Conservation (phyloP, 2,113 vertebrate species). For the Hydrochoerus hydrochaeris region DNA sequence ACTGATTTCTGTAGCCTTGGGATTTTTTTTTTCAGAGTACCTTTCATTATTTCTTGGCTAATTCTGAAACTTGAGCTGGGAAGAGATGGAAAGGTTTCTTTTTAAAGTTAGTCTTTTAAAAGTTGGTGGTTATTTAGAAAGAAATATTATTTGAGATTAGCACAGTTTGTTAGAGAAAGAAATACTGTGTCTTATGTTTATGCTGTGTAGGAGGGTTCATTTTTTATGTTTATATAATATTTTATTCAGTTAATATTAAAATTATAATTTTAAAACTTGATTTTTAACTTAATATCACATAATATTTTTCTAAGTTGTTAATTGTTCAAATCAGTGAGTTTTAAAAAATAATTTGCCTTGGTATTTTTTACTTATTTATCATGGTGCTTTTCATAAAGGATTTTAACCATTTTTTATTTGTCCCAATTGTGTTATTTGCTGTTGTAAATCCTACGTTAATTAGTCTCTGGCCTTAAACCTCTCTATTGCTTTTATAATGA, state of each 20-base stretch:
- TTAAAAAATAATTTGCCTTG: not conserved
- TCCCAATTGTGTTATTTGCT: not conserved
- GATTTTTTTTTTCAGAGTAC: not conserved
- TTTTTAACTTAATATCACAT: conserved; percentile 21
- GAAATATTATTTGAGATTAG: not conserved
- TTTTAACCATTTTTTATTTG: not conserved
- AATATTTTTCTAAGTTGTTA: not conserved
- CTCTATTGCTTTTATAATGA: not conserved
- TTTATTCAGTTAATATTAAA: not conserved
- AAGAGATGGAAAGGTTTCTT: not conserved
- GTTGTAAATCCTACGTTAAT: conserved; percentile 11
- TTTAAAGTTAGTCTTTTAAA: not conserved
- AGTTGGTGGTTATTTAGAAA: conserved; percentile 42
- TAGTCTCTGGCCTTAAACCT: not conserved
- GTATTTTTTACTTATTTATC: conserved; percentile 47
- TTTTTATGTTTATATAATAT: not conserved
- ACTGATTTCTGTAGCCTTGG: not conserved
- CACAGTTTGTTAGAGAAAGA: not conserved
- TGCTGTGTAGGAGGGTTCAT: not conserved
- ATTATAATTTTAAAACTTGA: not conserved
- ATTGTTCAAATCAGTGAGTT: conserved; percentile 37
- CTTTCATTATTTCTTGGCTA: not conserved
- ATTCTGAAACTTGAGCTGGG: not conserved
- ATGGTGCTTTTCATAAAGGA: conserved; percentile 25
- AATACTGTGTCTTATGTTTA: not conserved